Evolutionary conservation across 2,113 vertebrate genomes (phyloP).

Genomic region (Sorex araneus): DNA sequence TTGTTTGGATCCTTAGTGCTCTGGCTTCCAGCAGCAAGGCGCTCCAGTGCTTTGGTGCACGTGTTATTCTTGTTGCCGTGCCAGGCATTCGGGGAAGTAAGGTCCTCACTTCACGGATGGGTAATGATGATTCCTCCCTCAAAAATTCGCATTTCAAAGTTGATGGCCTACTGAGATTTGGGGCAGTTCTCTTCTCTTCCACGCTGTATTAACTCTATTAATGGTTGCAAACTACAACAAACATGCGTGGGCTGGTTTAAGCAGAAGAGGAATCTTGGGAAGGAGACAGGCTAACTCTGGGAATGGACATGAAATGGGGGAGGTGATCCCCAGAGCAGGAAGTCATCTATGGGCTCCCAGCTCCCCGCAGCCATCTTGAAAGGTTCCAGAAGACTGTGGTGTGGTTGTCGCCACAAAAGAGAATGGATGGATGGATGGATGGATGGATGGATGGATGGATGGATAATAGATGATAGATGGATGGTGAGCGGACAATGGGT

Average conservation of each 20-base stretch:
- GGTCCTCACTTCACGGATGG: conserved; percentile 15
- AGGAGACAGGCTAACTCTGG: neutral
- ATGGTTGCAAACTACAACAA: conserved; percentile 51
- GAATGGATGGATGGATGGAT: too few relatives aligned
- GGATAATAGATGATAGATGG: too few relatives aligned
- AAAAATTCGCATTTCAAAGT: conserved; percentile 57
- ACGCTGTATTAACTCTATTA: conserved; percentile 25
- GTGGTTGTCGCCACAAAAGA: too few relatives aligned
- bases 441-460: too few relatives aligned
- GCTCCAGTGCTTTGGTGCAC: conserved; percentile 33
- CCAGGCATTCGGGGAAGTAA: conserved; percentile 14
- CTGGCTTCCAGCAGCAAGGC: conserved; percentile 66
- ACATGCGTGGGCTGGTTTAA: conserved; percentile 42
- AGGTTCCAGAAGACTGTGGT: neutral
- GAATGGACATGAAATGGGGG: neutral
- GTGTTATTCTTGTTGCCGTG: conserved; percentile 68
- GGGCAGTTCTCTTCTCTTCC: conserved; percentile 25
- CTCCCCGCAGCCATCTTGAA: neutral
- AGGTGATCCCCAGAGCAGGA: neutral
- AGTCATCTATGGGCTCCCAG: neutral
- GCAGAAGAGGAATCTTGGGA: conserved; percentile 29
- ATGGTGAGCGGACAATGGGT: too few relatives aligned
- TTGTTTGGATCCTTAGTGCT: conserved; percentile 71
- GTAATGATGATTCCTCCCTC: neutral
- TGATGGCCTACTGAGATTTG: neutral